Conservation (phyloP, 2,113 vertebrate species). For the Gallinago undulata region DNA sequence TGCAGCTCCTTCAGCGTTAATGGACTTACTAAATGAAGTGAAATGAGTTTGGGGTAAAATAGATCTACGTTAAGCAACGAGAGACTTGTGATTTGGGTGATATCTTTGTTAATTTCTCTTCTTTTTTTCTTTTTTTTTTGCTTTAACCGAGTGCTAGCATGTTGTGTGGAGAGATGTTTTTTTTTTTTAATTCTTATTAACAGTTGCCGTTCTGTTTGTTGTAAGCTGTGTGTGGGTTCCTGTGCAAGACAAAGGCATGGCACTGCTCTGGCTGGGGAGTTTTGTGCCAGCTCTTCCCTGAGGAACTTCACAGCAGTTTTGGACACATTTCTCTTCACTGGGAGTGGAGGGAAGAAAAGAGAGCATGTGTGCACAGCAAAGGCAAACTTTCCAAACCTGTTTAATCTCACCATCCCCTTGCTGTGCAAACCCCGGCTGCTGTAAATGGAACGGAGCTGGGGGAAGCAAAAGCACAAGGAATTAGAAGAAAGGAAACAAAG, state of each 20-base stretch:
- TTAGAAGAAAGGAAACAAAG: background rate
- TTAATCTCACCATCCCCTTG: background rate
- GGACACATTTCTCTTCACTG: background rate
- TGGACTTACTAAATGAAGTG: conserved; percentile 23
- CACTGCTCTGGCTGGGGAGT: background rate
- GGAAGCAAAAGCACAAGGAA: background rate
- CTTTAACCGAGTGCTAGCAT: background rate
- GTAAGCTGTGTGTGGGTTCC: conserved; percentile 37
- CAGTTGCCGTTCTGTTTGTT: conserved; percentile 30
- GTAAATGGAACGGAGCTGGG: background rate
- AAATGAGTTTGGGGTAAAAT: background rate
- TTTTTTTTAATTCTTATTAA: conserved; percentile 27
- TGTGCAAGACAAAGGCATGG: conserved; percentile 56
- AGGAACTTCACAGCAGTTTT: conserved; percentile 49
- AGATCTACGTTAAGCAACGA: conserved; percentile 1
- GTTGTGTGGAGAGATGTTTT: background rate
- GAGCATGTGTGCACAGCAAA: conserved; percentile 38
- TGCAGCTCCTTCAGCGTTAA: conserved; percentile 25
- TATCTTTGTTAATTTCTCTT: background rate
- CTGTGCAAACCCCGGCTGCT: background rate
- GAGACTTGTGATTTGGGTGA: background rate
- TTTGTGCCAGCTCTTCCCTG: conserved; percentile 35
- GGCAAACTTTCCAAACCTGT: conserved; percentile 7
- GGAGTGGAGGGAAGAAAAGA: background rate
- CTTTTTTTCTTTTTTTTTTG: background rate